Evolutionary conservation across 2,113 vertebrate species (phyloP), one percentile per base, ranked within the genome.

Genomic region (Esox niger): DNA sequence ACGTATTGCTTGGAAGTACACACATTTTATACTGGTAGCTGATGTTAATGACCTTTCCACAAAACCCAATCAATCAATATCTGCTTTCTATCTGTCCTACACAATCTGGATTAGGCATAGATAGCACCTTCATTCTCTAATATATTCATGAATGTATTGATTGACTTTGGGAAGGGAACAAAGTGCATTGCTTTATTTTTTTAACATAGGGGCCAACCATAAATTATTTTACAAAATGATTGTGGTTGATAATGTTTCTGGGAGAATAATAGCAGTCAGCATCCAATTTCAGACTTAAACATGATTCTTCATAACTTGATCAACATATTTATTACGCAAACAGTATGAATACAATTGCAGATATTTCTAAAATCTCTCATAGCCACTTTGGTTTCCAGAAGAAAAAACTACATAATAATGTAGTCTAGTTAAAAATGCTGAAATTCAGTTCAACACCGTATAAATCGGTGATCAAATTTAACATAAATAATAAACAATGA

Each of bases 101-200:
- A 27, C 38, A 61, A 64, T 38, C 57, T 66, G 61, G 56, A 46
- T 66, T 35, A n/a, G 21, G 56, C 62, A 26, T 61, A 27, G 10
- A 26, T 61, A 27, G 10, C 38, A 17, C 38, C 38, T 15, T 43
- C 17, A 43, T 17, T 17, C 49, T 77, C 33, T 75, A 70, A 81
- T 75, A 38, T 64, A 79, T 79, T 71, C 70, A 74, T 78, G 74
- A 47, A 76, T 68, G 38, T 74, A 76, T 82, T 69, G 76, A 76
- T 80, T 74, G 66, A 49, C 55, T 55, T 69, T 56, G 52, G 64
- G 55, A 65, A 64, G 38, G 30, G 62, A 64, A 74, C 38, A 71
- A 74, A 71, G 70, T 29, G 49, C 47, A 59, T 59, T 5, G 55
- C 58, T 32, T 70, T 33, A 71, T 46, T 70, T 70, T 69, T 52